Evolutionary conservation across 2,888 invertebrate species (phyloP).

Genomic region (Encarsia formosa): DNA sequence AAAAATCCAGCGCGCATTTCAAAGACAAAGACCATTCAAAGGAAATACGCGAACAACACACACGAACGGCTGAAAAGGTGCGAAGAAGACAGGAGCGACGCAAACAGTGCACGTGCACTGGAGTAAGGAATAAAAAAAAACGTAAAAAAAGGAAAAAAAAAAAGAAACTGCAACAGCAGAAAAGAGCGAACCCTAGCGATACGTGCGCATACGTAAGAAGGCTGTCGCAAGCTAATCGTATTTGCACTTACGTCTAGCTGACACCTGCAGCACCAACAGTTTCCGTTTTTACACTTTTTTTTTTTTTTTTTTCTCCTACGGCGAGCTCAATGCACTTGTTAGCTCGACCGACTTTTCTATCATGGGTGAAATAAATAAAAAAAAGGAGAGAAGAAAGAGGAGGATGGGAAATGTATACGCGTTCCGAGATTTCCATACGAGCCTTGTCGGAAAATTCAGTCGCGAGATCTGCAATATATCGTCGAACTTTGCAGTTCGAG

Average conservation of each 20-base stretch:
- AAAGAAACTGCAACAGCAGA: not conserved
- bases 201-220: conserved; percentile 6
- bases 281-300: not conserved
- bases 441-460: no score
- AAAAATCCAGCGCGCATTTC: no score
- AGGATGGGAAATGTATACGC: no score
- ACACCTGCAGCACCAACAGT: conserved; percentile 17
- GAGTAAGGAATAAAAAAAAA: not conserved
- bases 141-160: not conserved
- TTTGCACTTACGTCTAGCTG: conserved; percentile 24
- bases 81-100: not conserved
- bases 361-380: not conserved
- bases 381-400: no score
- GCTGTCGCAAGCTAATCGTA: conserved; percentile 21
- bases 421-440: no score
- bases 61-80: not conserved
- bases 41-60: conserved; percentile 4
- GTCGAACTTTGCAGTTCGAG: no score
- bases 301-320: not conserved
- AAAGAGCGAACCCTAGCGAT: not conserved
- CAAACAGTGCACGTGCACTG: not conserved
- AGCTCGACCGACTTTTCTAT: conserved; percentile 20
- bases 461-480: no score
- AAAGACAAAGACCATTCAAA: no score
- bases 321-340: conserved; percentile 20